phyloP scores from a whole-genome alignment of 2,888 invertebrate genomes.

The Dynastes tityus region DNA sequence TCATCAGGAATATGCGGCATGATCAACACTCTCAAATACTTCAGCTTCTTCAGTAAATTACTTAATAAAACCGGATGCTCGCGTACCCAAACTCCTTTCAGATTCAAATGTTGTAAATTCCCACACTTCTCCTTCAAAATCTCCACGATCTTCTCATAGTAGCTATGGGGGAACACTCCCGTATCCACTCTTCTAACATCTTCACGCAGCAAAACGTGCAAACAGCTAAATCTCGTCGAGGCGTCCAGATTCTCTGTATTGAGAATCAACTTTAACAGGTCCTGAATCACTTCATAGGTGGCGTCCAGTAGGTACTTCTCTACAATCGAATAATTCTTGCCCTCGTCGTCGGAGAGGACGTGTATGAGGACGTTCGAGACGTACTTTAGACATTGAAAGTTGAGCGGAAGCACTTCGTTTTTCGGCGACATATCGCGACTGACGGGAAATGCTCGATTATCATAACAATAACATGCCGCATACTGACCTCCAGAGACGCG shows the following conservation, averaged over 20 bases:
- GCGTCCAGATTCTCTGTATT: slow-evolving; percentile 80
- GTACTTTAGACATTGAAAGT: slow-evolving; percentile 75
- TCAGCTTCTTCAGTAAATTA: slow-evolving; percentile 75
- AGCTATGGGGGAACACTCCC: slow-evolving; percentile 81
- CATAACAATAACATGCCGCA: slow-evolving; percentile 47
- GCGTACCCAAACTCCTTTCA: slow-evolving; percentile 83
- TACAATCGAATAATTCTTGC: slow-evolving; percentile 71
- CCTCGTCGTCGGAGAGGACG: slow-evolving; percentile 76
- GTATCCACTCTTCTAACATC: slow-evolving; percentile 79
- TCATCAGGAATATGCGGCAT: slow-evolving; percentile 83
- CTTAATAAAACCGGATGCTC: slow-evolving; percentile 78
- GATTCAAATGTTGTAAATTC: slow-evolving; percentile 76
- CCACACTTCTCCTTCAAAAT: slow-evolving; percentile 78
- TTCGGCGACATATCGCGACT: slow-evolving; percentile 76
- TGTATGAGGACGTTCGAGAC: slow-evolving; percentile 78
- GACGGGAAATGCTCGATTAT: slow-evolving; percentile 30
- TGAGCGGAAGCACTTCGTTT: slow-evolving; percentile 75
- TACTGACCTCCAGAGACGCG: slow-evolving; percentile 46
- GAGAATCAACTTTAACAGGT: slow-evolving; percentile 78
- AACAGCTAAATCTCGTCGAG: slow-evolving; percentile 77
- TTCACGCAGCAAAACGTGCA: slow-evolving; percentile 77
- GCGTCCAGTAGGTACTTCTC: slow-evolving; percentile 68
- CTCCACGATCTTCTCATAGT: slow-evolving; percentile 80
- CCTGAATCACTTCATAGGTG: slow-evolving; percentile 80
- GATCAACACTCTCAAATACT: slow-evolving; percentile 75